phyloP scores from a whole-genome alignment of 2,888 invertebrate genomes.

The Yponomeuta malinellus region DNA sequence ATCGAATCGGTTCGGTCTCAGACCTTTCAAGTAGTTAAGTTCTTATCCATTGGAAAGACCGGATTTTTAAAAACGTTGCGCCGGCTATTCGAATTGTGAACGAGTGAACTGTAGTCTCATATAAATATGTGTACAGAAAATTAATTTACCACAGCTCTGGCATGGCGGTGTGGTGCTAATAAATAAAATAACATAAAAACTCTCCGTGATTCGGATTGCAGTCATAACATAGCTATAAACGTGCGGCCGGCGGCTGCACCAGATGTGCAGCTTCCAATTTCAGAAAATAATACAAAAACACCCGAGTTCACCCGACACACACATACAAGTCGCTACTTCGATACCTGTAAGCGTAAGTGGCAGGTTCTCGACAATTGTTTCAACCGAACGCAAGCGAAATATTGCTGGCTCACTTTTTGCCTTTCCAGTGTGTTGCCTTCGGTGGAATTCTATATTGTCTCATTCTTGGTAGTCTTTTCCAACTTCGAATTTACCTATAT shows the following conservation, averaged over 20 bases:
- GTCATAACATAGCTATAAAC: slow-evolving; percentile 64
- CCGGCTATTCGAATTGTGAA: not conserved
- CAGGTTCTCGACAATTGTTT: slow-evolving; percentile 47
- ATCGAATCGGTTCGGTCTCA: slow-evolving; percentile 11
- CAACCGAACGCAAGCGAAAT: slow-evolving; percentile 37
- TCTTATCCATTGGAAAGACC: slow-evolving; percentile 3
- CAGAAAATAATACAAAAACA: slow-evolving; percentile 51
- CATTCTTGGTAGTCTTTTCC: not conserved
- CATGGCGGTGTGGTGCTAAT: slow-evolving; percentile 34
- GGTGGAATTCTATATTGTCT: not conserved
- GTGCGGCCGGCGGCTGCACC: slow-evolving; percentile 42
- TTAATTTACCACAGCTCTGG: slow-evolving; percentile 42
- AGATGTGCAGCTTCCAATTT: slow-evolving; percentile 59
- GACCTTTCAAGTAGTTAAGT: slow-evolving; percentile 9
- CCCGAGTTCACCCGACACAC: slow-evolving; percentile 28
- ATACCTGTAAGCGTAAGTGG: slow-evolving; percentile 61
- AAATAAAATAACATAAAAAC: slow-evolving; percentile 54
- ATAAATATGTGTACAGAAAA: slow-evolving; percentile 18
- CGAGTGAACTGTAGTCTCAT: not conserved
- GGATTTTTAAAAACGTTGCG: not conserved
- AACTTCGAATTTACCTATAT: not conserved
- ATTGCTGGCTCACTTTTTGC: slow-evolving; percentile 26
- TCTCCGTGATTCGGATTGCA: slow-evolving; percentile 48
- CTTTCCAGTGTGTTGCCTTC: not conserved
- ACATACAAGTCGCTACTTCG: slow-evolving; percentile 48